Base-by-base conservation (phyloP, 2,797 vertebrate species). In the Mormyrops boulengeri region DNA sequence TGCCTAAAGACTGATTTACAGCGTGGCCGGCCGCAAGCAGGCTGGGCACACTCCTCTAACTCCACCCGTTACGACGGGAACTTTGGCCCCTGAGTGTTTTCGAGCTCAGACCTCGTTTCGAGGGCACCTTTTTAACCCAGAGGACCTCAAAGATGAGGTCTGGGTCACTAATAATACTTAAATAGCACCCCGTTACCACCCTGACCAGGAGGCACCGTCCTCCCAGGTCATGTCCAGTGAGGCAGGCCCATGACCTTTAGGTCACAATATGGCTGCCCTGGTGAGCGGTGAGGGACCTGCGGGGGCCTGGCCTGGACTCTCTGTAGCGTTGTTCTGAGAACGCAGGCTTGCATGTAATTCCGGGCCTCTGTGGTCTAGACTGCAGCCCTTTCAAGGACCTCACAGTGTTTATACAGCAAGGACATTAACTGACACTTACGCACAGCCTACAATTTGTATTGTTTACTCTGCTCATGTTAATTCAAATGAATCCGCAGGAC, bases 1-100 rank as follows among this genome's bases (percentile, higher is more conserved):
- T 90, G 93, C 93, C 93, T 94, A 93, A 93, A 93, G 93, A 92
- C 93, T 95, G 92, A 94, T 94, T 94, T 95, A 93, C 77, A 47
- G 41, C 41, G 1, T 2, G 6, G 38, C 6, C 17, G 4, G 19
- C 2, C 77, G 41, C 17, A 8, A 47, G 77, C 17, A n/a, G 17
- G 41, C 77, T 17, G 26, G 62, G 19, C 14, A 80, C 38, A 41
- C 73, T 80, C 73, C 73, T 41, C 19, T n/a, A 47, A 8, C 77
- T 82, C 19, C 77, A 47, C 77, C 77, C 77, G 38, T 88, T 66
- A 88, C 30, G 88, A 87, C 66, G 85, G 9, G 62, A 73, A 19
- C 80, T 49, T 50, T 11, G 49, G 88, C 53, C 62, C 5, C 77
- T 52, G 44, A 80, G 52, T 88, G 62, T 89, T 90, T 87, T 60